Conservation (phyloP, 1,140 invertebrate genomes). For the Metopolophium dirhodum region DNA sequence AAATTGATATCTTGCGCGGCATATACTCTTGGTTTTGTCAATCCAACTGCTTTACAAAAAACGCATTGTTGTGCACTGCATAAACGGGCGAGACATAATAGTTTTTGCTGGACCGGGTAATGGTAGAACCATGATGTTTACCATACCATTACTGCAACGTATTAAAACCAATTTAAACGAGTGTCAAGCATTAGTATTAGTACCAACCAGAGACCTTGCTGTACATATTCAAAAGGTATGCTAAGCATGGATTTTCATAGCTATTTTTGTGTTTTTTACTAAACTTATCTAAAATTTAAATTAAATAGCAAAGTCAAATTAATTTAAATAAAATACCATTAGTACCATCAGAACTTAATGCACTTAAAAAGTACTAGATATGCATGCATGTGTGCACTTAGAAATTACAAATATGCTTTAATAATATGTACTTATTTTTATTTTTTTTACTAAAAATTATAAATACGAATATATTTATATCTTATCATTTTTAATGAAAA, state of each 20-base stretch:
- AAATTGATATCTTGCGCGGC: slow-evolving; percentile 93
- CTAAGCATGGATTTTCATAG: background rate
- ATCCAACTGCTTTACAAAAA: slow-evolving; percentile 99
- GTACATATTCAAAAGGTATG: slow-evolving; percentile 76
- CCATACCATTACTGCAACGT: slow-evolving; percentile 97
- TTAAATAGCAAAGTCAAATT: too few species aligned
- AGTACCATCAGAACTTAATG: too few species aligned
- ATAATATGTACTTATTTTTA: too few species aligned
- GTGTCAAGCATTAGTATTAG: slow-evolving; percentile 96
- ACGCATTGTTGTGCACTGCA: slow-evolving; percentile 96
- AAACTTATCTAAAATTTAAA: background rate
- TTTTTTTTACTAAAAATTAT: too few species aligned
- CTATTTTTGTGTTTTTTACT: background rate
- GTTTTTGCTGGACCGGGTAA: slow-evolving; percentile 98
- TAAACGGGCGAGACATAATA: slow-evolving; percentile 95
- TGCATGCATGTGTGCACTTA: too few species aligned
- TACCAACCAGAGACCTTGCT: slow-evolving; percentile 96
- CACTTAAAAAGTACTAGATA: too few species aligned
- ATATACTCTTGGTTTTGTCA: slow-evolving; percentile 99
- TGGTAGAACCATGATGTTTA: slow-evolving; percentile 99
- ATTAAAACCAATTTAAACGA: slow-evolving; percentile 88
- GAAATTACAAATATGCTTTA: too few species aligned
- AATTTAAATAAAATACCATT: background rate
- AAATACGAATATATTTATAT: too few species aligned
- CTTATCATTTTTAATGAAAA: too few species aligned